Evolutionary conservation across 64 coral and sea anemone species (phyloP).

Genomic region (Trachythela sp.): DNA sequence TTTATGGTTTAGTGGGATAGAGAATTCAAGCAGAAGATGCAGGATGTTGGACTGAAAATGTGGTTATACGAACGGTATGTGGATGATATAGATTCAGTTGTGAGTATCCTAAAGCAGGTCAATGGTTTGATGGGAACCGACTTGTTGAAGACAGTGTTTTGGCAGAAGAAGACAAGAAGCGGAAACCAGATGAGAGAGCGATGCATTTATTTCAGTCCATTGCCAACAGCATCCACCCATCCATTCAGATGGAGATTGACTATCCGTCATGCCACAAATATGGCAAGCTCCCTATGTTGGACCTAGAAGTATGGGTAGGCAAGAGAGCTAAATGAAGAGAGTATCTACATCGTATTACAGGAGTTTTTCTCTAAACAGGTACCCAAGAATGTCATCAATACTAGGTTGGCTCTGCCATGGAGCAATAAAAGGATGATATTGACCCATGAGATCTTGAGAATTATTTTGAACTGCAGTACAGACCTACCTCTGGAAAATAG

Average conservation of each 20-base stretch:
- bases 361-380: background rate
- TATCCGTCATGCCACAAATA: background rate
- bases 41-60: background rate
- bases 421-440: background rate
- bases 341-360: background rate
- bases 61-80: background rate
- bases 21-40: constrained; percentile 29
- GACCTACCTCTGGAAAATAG: background rate
- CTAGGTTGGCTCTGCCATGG: background rate
- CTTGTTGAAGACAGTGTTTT: background rate
- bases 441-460: constrained; percentile 7
- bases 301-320: background rate
- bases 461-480: constrained; percentile 6
- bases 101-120: constrained; percentile 19
- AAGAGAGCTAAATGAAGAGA: background rate
- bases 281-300: background rate
- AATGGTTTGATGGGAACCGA: background rate
- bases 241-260: constrained; percentile 28
- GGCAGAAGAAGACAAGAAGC: background rate
- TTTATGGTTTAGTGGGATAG: constrained; percentile 51
- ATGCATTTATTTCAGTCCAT: constrained; percentile 26
- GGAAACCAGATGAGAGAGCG: background rate
- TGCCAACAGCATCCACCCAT: constrained; percentile 29
- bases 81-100: constrained; percentile 22
- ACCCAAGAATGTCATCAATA: constrained; percentile 10